phyloP scores from a whole-genome alignment of 2,113 vertebrate species.

The Benitochromis conjunctus region DNA sequence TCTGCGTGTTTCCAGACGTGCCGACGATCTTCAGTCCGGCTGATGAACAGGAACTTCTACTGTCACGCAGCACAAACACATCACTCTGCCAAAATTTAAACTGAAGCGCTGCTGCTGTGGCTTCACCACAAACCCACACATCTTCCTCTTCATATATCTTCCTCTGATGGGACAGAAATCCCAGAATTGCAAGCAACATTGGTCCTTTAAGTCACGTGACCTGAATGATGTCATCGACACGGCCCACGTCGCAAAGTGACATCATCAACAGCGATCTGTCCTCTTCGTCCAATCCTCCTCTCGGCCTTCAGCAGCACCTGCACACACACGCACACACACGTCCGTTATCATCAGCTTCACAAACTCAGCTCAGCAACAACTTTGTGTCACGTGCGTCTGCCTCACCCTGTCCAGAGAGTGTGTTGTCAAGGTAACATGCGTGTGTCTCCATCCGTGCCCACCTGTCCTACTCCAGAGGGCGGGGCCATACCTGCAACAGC shows the following conservation, averaged over 20 bases:
- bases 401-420: slow-evolving; percentile 79
- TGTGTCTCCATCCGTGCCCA: slow-evolving; percentile 83
- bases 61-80: neutral
- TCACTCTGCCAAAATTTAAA: neutral
- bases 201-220: neutral
- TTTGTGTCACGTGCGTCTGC: neutral
- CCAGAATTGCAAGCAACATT: neutral
- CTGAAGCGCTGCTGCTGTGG: neutral
- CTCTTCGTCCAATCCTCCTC: slow-evolving; percentile 10
- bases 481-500: slow-evolving; percentile 60
- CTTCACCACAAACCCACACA: neutral
- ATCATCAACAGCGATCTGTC: slow-evolving; percentile 49
- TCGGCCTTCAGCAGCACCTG: slow-evolving; percentile 57
- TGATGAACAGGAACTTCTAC: neutral
- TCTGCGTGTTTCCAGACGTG: neutral
- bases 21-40: neutral
- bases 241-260: slow-evolving; percentile 36
- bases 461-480: slow-evolving; percentile 83
- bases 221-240: slow-evolving; percentile 43
- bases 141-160: neutral
- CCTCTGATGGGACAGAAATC: neutral
- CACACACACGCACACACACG: neutral
- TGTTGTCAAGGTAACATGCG: slow-evolving; percentile 77
- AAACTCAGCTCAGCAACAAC: neutral
- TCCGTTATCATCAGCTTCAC: neutral